Base-by-base conservation (phyloP, 2,113 vertebrate species). In the Equus quagga region DNA sequence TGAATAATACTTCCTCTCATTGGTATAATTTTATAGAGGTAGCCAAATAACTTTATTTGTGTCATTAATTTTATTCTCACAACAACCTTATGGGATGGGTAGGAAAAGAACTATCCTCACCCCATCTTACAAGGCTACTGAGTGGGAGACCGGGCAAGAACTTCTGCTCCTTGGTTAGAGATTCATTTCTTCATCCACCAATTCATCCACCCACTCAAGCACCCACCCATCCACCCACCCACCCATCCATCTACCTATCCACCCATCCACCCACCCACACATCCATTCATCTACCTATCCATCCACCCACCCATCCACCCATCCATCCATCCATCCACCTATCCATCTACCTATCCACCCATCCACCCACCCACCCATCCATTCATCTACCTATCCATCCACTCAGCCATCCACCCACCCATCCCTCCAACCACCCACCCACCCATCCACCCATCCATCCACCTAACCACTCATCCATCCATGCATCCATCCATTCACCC, bases 311-410 rank as follows among this genome's bases (percentile, higher is more conserved):
- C 23, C 1, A 62, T 2, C 3, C 18, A 26, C 0, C 12, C 6
- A 8, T 0, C 5, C 41, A 44, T 0, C 21, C 3, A 12, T 1
- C 4, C 11, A 92, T 0, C 3, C 28, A 54, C 0, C 14, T 9
- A 54, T 0, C 14, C 19, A 67, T 1, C 19, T 3, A 73, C 0
- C 44, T 4, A 15, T 9, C 7, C 10, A 26, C 1, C 15, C 15
- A 83, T 0, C 28, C 36, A 36, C 31, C 4, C 33, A 92, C 0
- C 3, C 28, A 54, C 0, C 14, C 13, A 54, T 0, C 14, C 19
- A 67, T 1, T n/a, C n/a, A n/a, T n/a, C n/a, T n/a, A n/a, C n/a
- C n/a, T n/a, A n/a, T n/a, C n/a, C n/a, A n/a, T n/a, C n/a, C n/a
- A n/a, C n/a, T n/a, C n/a, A n/a, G n/a, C n/a, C n/a, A n/a, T n/a